phyloP scores from a whole-genome alignment of 2,797 vertebrate species.

The Yasuhikotakia modesta region DNA sequence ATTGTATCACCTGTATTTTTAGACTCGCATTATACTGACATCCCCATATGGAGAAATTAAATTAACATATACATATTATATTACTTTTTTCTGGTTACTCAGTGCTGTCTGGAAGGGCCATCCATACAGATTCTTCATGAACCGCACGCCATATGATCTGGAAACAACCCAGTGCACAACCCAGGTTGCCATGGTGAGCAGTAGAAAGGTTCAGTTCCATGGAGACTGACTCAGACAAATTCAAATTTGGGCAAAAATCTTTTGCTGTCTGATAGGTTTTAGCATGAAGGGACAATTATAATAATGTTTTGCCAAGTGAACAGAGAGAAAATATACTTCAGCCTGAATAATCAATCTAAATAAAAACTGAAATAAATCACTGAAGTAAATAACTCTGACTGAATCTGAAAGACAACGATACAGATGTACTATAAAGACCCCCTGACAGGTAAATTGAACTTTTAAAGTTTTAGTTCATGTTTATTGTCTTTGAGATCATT shows the following conservation, averaged over 20 bases:
- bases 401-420: neutral
- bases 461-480: neutral
- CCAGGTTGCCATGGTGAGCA: slow-evolving; percentile 60
- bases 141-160: slow-evolving; percentile 46
- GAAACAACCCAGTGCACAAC: slow-evolving; percentile 44
- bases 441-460: too few relatives aligned
- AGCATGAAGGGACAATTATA: neutral
- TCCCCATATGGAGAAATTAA: too few relatives aligned
- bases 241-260: slow-evolving; percentile 36
- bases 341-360: neutral
- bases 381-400: neutral
- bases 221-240: slow-evolving; percentile 55
- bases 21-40: neutral
- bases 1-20: neutral
- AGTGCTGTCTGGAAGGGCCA: slow-evolving; percentile 22
- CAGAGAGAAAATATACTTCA: neutral
- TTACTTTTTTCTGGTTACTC: slow-evolving; percentile 14
- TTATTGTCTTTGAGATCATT: neutral
- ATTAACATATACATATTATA: neutral
- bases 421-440: neutral
- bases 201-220: slow-evolving; percentile 48
- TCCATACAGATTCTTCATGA: slow-evolving; percentile 52
- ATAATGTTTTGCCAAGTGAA: slow-evolving; percentile 2
- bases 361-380: neutral
- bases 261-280: slow-evolving; percentile 7